Evolutionary conservation across 2,888 invertebrate species (phyloP).

Genomic region (Odontothrips loti): DNA sequence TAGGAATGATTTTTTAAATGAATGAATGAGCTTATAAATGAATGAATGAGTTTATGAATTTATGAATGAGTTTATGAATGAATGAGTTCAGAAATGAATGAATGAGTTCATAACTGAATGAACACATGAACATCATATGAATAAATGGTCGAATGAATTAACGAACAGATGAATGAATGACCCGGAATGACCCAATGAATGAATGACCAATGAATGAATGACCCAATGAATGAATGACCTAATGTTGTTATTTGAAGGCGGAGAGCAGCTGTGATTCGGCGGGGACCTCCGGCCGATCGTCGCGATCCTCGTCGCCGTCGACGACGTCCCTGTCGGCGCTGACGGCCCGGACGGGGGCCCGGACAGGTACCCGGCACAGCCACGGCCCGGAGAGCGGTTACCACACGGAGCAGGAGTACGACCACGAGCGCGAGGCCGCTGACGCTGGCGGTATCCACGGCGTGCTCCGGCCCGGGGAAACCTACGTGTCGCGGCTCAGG

Average conservation of each 20-base stretch:
- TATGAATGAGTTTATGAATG: no score
- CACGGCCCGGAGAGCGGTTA: not conserved
- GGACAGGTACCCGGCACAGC: not conserved
- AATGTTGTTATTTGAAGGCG: not conserved
- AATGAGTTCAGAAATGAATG: no score
- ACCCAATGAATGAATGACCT: not conserved
- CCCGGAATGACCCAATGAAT: not conserved
- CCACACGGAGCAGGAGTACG: not conserved
- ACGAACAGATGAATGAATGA: not conserved
- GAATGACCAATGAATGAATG: not conserved
- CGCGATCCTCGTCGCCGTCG: slow-evolving; percentile 12
- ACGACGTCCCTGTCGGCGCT: not conserved
- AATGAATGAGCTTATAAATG: no score
- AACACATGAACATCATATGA: not conserved
- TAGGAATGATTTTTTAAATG: no score
- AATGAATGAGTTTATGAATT: no score
- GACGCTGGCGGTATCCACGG: not conserved
- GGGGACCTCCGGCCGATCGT: not conserved
- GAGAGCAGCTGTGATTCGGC: not conserved
- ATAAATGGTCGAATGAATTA: not conserved
- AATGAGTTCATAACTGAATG: no score
- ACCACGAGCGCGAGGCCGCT: not conserved
- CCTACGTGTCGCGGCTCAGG: slow-evolving; percentile 59
- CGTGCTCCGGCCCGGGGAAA: slow-evolving; percentile 19
- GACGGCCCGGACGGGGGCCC: not conserved